phyloP scores from a whole-genome alignment of 2,888 invertebrate species.

The Drosophila dives region DNA sequence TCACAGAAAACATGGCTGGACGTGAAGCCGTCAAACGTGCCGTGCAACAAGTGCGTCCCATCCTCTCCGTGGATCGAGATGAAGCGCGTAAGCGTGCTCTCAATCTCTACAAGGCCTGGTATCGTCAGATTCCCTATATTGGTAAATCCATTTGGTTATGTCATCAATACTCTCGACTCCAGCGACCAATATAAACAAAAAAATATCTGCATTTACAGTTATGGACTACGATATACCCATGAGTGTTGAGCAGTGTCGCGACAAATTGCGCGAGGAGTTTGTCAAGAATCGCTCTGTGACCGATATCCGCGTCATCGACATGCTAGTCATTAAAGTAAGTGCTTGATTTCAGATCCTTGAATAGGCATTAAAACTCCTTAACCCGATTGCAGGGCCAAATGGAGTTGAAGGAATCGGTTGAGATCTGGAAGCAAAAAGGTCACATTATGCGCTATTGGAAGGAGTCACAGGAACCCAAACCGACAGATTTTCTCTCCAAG shows the following conservation, averaged over 20 bases:
- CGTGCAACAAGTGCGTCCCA: conserved; percentile 91
- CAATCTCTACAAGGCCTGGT: conserved; percentile 97
- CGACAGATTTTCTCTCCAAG: conserved; percentile 96
- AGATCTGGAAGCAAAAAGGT: conserved; percentile 95
- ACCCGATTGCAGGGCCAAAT: conserved; percentile 92
- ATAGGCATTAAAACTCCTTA: neutral
- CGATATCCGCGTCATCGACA: conserved; percentile 95
- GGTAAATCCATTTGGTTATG: conserved; percentile 87
- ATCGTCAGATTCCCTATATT: conserved; percentile 94
- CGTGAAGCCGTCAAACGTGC: conserved; percentile 85
- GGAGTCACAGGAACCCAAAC: conserved; percentile 93
- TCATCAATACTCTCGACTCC: conserved; percentile 58
- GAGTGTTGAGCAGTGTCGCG: conserved; percentile 88
- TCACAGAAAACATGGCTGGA: conserved; percentile 74
- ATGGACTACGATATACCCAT: conserved; percentile 93
- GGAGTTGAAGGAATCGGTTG: conserved; percentile 94
- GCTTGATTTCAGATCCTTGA: neutral
- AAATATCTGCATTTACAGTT: conserved; percentile 86
- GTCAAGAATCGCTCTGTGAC: conserved; percentile 90
- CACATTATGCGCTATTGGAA: conserved; percentile 95
- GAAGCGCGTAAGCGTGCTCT: conserved; percentile 94
- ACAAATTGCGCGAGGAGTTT: conserved; percentile 92
- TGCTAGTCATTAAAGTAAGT: conserved; percentile 95
- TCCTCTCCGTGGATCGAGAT: conserved; percentile 90
- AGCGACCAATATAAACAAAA: conserved; percentile 47